Base-by-base conservation (phyloP, 2,888 invertebrate genomes). In the Brachyptera risi region DNA sequence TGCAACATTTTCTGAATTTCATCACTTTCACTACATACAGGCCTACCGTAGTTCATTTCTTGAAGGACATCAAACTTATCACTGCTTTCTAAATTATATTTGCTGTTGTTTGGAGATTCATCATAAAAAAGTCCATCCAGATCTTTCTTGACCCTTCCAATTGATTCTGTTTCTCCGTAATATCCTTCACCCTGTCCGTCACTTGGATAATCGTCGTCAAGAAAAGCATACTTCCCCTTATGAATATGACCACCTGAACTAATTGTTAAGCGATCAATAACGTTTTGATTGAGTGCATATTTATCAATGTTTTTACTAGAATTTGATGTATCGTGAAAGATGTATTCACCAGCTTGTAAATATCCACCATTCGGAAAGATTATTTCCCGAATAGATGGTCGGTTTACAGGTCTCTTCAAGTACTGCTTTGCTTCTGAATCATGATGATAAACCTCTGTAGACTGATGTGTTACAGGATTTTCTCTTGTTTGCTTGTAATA, bases 221-320 rank as follows among this genome's bases (percentile, higher is more conserved):
- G n/a, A n/a, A 47, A 5, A 1, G 47, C 23, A 19, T 47, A 47
- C 21, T 24, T 23, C n/a, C 47, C 47, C 21, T 47, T n/a, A 24
- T 47, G 21, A 13, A 47, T 24, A n/a, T 47, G 24, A 3, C 35
- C 35, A n/a, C 51, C 31, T n/a, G 27, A 31, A 26, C 35, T 21
- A 15, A 51, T 51, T 1, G 31, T 31, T 11, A 51, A 31, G 17
- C 35, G 27, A 17, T 51, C 51, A n/a, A 51, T 51, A 15, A 51
- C 15, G 2, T 27, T 31, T 26, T 27, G 51, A 49, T 24, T 24
- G 9, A n/a, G 23, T 23, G 17, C 42, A 21, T 42, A 42, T 19
- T 42, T 24, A 13, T 24, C 24, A n/a, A n/a, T n/a, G 19, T 47
- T 24, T 11, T 31, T n/a, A n/a, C n/a, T n/a, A n/a, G n/a, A n/a